Base-by-base conservation (phyloP, 2,888 invertebrate species). In the Melangyna quadrimaculata region DNA sequence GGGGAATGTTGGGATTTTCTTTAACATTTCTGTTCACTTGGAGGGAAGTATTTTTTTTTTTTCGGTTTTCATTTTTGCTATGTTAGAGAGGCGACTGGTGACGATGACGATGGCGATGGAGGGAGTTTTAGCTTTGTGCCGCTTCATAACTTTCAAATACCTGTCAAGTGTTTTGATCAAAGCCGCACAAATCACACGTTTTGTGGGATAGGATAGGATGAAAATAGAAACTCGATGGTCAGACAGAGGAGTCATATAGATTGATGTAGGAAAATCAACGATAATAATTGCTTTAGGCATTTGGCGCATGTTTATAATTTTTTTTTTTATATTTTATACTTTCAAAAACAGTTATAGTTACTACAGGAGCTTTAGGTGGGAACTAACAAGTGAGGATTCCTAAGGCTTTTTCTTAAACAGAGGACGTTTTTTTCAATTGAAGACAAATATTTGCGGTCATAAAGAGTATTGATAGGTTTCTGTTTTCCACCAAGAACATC, bases 141-240 rank as follows among this genome's bases (percentile, higher is more conserved):
- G 74, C 69, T 73, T 72, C 73, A 79, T 72, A 75, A 72, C 75
- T 79, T 84, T 84, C 80, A 55, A 80, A 77, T 84, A 32, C 65
- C 75, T 75, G 84, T 84, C 79, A 69, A 59, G 67, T 65, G 63
- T 78, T 65, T 74, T 83, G 83, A 83, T 83, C 70, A 65, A 69
- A 74, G 82, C 83, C 83, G 83, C 78, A 27, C 19, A 71, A 57
- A 67, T 74, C 59, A 53, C 40, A 77, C 53, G 32, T 59, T 37
- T 59, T 37, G 51, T 43, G 32, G 35, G 37, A 57, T 69, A 67
- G 72, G 57, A n/a, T n/a, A n/a, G n/a, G n/a, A n/a, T n/a, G n/a
- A n/a, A n/a, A n/a, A n/a, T n/a, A n/a, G n/a, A n/a, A 72, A 51
- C 84, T 71, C 59, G 51, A 65, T 43, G 57, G 72, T 27, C 29